These are phyloP conservation scores for Prosopocoilus inquinatus DNA, from an alignment of 2,888 invertebrate genomes.

Conservation along the genomic window DNA sequence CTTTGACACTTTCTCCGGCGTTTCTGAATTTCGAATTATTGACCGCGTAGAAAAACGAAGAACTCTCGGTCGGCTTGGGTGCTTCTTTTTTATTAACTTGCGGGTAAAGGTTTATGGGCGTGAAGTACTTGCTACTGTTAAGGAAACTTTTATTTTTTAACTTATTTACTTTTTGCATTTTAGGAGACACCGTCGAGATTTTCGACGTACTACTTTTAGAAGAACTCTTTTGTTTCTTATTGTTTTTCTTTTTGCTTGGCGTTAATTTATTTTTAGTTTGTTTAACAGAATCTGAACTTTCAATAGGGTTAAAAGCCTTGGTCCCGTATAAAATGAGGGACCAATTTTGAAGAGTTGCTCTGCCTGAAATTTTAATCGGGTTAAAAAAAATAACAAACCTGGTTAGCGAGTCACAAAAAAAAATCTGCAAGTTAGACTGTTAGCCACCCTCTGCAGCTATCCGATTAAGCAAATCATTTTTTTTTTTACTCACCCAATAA, in stretches of 20 bases:
- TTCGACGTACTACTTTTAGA: constrained; percentile 29
- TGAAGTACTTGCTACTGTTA: constrained; percentile 19
- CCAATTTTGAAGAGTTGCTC: constrained; percentile 90
- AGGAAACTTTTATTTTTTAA: constrained; percentile 35
- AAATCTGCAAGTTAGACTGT: constrained; percentile 5
- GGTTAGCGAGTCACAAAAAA: not conserved
- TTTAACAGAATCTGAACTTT: constrained; percentile 29
- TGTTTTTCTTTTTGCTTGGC: constrained; percentile 56
- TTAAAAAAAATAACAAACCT: not conserved
- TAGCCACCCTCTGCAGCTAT: not conserved
- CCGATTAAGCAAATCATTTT: not conserved
- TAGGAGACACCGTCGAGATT: constrained; percentile 25
- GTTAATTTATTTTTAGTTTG: constrained; percentile 53
- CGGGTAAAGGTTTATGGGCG: constrained; percentile 12
- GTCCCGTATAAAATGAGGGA: constrained; percentile 92
- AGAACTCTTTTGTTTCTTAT: constrained; percentile 43
- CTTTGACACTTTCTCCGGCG: constrained; percentile 40
- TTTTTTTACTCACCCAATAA: constrained; percentile 70
- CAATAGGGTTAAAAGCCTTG: constrained; percentile 52
- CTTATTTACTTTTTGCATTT: constrained; percentile 32
- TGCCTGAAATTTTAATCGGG: constrained; percentile 58
- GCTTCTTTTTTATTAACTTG: constrained; percentile 23
- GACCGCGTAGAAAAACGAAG: constrained; percentile 39
- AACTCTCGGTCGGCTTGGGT: constrained; percentile 20
- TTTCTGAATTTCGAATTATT: constrained; percentile 42